phyloP scores from a whole-genome alignment of 2,113 vertebrate genomes.

The Lagopus muta region DNA sequence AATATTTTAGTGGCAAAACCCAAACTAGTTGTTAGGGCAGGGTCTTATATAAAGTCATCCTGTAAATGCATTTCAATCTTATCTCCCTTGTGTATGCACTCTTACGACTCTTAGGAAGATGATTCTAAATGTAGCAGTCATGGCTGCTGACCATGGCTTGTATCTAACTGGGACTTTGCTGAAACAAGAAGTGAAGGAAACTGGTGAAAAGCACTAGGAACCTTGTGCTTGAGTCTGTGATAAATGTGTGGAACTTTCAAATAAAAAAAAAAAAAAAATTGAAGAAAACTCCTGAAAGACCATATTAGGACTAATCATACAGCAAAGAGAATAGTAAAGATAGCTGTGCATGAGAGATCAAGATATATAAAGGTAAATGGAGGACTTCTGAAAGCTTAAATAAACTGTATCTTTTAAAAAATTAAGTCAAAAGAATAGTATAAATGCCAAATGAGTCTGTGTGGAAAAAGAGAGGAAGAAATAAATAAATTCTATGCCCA shows the following conservation, averaged over 20 bases:
- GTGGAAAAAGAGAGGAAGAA: constrained; percentile 1
- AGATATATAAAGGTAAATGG: neutral
- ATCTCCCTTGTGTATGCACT: neutral
- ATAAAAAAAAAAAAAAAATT: neutral
- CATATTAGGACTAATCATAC: neutral
- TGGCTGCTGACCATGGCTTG: rapidly evolving
- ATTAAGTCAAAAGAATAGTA: neutral
- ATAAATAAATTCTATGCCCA: neutral
- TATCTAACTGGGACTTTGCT: rapidly evolving
- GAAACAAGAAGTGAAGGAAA: neutral
- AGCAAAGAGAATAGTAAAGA: neutral
- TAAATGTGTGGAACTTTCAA: neutral
- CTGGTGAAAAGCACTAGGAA: neutral
- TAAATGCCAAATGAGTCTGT: neutral
- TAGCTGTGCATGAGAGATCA: neutral
- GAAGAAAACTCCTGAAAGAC: rapidly evolving
- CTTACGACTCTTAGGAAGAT: rapidly evolving
- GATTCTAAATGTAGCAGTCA: neutral
- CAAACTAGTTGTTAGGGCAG: neutral
- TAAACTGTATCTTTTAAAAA: neutral
- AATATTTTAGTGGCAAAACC: neutral
- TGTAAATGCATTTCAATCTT: neutral
- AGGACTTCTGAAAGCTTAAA: neutral
- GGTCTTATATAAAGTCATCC: neutral
- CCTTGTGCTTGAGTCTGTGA: neutral